Evolutionary conservation across 1,140 invertebrate species (phyloP), one percentile per base, ranked within the genome.

Genomic region (Brevipalpus yothersi): DNA sequence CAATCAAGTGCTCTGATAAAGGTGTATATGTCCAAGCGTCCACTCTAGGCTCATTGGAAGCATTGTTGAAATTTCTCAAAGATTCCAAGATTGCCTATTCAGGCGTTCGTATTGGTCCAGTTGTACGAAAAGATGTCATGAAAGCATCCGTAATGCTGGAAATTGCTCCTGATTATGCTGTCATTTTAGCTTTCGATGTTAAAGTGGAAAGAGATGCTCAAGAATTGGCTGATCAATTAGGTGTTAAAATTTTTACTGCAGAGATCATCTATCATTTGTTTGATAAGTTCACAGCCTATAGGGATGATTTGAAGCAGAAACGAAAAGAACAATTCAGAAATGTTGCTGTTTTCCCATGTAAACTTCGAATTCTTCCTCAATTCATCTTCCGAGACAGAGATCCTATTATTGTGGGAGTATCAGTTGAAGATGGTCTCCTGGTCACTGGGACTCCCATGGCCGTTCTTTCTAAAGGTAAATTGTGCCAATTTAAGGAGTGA

Each of bases 231-330:
- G 93, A 98, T 68, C 79, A 80, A 55, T 70, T 93, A 51, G 88
- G 87, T 58, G 90, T 99, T 49, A 90, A 84, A 73, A 93, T 98
- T 67, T 98, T 98, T 79, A 84, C 92, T 60, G 95, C 95, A 3
- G 93, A 99, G 72, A 99, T 99, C 70, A 99, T 99, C 68, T 99
- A 99, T 75, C 95, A 99, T 76, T 75, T 99, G 61, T 96, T 97
- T 74, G 94, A 99, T 72, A 85, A 86, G 70, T 99, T 99, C 75
- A 92, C 82, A 62, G 82, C 83, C 17, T 96, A 92, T 71, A 65
- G 88, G 58, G 90, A 96, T 58, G 89, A 97, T 65, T 73, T 96
- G n/a, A 90, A 85, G 68, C 79, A 82, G 67, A 82, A 83, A 69
- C 94, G 92, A 69, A 79, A 91, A 13, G 88, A 95, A 64, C 87